A percentile compares a stretch with the other conserved stretches of the same genome.
phyloP scores from a whole-genome alignment of 2,888 invertebrate genomes.

The Pinctada fucata region DNA sequence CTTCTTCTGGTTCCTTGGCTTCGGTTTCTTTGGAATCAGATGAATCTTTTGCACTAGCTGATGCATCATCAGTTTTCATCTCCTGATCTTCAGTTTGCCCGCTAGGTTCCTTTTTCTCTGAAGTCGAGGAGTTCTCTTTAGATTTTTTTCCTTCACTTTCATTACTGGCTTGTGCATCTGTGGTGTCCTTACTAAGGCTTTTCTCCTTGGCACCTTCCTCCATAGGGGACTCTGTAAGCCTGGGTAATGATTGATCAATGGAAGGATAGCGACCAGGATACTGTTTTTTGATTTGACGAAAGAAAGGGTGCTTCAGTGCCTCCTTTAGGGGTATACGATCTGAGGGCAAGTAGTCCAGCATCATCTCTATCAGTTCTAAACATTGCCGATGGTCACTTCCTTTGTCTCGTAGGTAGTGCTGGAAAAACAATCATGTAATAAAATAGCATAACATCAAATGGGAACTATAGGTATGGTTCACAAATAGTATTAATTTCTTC shows the following conservation, averaged over 20 bases:
- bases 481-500: too few species aligned
- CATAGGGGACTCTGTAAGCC: conserved; percentile 6
- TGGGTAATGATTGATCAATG: conserved; percentile 16
- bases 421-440: conserved; percentile 71
- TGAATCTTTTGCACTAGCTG: neutral
- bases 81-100: neutral
- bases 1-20: conserved; percentile 1
- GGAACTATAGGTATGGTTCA: too few species aligned
- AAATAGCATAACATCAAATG: neutral
- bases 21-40: neutral
- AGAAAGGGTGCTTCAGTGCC: conserved; percentile 94
- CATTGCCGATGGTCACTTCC: conserved; percentile 94
- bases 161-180: conserved; percentile 10
- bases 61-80: conserved; percentile 1
- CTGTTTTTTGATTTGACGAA: conserved; percentile 77
- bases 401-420: conserved; percentile 93
- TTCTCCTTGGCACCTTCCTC: conserved; percentile 18
- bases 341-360: conserved; percentile 97
- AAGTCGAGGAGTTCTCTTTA: neutral
- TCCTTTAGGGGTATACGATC: conserved; percentile 92
- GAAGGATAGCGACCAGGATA: conserved; percentile 36
- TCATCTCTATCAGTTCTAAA: conserved; percentile 95
- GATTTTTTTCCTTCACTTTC: conserved; percentile 4
- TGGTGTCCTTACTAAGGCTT: neutral
- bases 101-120: neutral